Evolutionary conservation across 1,140 invertebrate genomes (phyloP).

Genomic region (Drosophila neocordata): DNA sequence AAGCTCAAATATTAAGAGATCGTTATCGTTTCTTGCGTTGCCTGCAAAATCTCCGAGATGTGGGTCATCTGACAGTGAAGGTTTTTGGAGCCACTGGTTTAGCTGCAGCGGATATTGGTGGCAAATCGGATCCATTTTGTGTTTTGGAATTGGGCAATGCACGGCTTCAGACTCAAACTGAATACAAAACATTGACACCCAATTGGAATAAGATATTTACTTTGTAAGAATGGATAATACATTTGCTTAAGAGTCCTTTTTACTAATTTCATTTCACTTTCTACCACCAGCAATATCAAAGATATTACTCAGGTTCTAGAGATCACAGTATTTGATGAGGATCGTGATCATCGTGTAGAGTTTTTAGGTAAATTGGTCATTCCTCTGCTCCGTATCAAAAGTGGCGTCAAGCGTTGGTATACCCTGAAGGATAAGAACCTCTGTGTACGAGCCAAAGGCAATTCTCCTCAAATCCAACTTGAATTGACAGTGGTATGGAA

Average conservation of each 20-base stretch:
- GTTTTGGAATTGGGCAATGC: constrained; percentile 97
- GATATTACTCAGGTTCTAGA: constrained; percentile 98
- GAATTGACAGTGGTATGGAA: constrained; percentile 98
- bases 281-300: constrained; percentile 91
- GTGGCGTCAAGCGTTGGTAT: constrained; percentile 97
- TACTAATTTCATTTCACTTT: constrained; percentile 50
- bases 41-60: constrained; percentile 91
- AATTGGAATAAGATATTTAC: constrained; percentile 99
- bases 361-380: constrained; percentile 97
- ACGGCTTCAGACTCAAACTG: constrained; percentile 97
- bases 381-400: constrained; percentile 93
- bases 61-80: constrained; percentile 95
- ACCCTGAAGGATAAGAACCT: constrained; percentile 98
- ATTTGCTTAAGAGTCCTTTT: not conserved
- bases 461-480: constrained; percentile 92
- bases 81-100: constrained; percentile 95
- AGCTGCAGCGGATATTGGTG: constrained; percentile 94
- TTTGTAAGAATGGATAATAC: constrained; percentile 89
- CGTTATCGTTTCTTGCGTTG: constrained; percentile 91
- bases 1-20: constrained; percentile 86
- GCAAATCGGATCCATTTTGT: constrained; percentile 98
- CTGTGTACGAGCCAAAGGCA: constrained; percentile 93
- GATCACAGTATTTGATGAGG: constrained; percentile 99
- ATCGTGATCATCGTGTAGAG: constrained; percentile 98
- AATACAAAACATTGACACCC: constrained; percentile 98